Evolutionary conservation across 2,888 invertebrate genomes (phyloP), one percentile per base, ranked within the genome.

Genomic region (Ormyrus rosae): DNA sequence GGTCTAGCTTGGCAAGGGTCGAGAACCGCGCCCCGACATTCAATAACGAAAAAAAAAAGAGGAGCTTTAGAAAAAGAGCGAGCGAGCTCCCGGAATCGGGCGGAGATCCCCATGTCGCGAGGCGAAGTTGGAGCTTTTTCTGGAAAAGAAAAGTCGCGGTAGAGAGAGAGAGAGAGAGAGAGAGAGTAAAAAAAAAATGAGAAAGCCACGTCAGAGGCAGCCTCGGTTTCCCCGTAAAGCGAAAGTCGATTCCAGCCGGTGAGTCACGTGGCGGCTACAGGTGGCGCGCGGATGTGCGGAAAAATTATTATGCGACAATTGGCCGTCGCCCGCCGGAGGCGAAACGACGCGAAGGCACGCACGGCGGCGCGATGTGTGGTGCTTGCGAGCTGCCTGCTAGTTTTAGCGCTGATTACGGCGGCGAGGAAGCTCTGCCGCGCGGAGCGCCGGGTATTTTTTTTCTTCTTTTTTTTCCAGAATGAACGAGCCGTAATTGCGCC

Each of bases 191-290:
- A 64, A 64, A 46, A 64, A 72, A 72, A 53, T 50, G 55, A 56
- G 70, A 65, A 11, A 58, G 34, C 60, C 51, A 74, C 75, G 75
- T 51, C 65, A 60, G 61, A 10, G 6, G 11, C 4, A 45, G n/a
- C 11, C 7, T 56, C 46, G 19, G 11, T 46, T 74, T 34, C 65
- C 45, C 6, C 50, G 73, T 56, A 51, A 60, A 69, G 19, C 68
- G 55, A 46, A 69, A 67, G 60, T 60, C 67, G 50, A 65, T 67
- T 74, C 48, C 58, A 56, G 34, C 8, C 61, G 75, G 61, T 78
- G 78, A 78, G 67, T 72, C 78, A 72, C 51, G 45, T 50, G 60
- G 13, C 60, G 34, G 69, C 63, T 48, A 61, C 69, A 76, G 76
- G 76, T 76, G 46, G 55, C 53, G 53, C 53, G 6, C 61, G 11